Evolutionary conservation across 2,888 invertebrate genomes (phyloP).

Genomic region (Drosophila falleni): DNA sequence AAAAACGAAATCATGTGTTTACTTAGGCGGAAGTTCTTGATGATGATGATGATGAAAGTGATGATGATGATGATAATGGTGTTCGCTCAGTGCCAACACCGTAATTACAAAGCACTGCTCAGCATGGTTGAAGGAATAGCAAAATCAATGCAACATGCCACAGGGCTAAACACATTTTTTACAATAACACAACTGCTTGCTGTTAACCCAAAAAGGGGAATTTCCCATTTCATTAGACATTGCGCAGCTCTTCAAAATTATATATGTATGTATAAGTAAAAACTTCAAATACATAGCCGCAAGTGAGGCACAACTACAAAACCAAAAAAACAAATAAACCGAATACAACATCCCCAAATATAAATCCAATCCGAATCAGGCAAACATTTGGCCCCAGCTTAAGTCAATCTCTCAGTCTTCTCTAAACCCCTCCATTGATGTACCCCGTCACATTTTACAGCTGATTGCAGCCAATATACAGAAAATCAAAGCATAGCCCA

Average conservation of each 20-base stretch:
- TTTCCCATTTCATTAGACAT: slow-evolving; percentile 21
- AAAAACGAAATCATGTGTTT: slow-evolving; percentile 74
- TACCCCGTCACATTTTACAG: slow-evolving; percentile 66
- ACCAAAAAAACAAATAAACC: slow-evolving; percentile 53
- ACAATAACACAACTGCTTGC: slow-evolving; percentile 36
- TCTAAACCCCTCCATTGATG: neutral
- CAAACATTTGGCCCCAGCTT: slow-evolving; percentile 62
- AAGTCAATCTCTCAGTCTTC: slow-evolving; percentile 62
- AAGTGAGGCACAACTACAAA: slow-evolving; percentile 63
- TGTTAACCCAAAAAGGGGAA: slow-evolving; percentile 12
- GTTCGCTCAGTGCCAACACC: slow-evolving; percentile 36
- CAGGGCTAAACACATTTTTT: slow-evolving; percentile 44
- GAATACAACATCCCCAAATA: slow-evolving; percentile 33
- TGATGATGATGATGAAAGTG: slow-evolving; percentile 29
- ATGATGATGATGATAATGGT: slow-evolving; percentile 26
- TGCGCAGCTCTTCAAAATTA: neutral
- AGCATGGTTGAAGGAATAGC: slow-evolving; percentile 36
- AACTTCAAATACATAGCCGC: slow-evolving; percentile 74
- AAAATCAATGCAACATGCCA: slow-evolving; percentile 58
- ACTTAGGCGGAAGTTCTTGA: slow-evolving; percentile 74
- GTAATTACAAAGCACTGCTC: slow-evolving; percentile 48
- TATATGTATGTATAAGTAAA: slow-evolving; percentile 20
- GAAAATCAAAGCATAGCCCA: slow-evolving; percentile 68
- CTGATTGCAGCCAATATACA: slow-evolving; percentile 74
- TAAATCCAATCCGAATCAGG: slow-evolving; percentile 62